phyloP scores from a whole-genome alignment of 2,888 invertebrate genomes.

The Globia sparganii region DNA sequence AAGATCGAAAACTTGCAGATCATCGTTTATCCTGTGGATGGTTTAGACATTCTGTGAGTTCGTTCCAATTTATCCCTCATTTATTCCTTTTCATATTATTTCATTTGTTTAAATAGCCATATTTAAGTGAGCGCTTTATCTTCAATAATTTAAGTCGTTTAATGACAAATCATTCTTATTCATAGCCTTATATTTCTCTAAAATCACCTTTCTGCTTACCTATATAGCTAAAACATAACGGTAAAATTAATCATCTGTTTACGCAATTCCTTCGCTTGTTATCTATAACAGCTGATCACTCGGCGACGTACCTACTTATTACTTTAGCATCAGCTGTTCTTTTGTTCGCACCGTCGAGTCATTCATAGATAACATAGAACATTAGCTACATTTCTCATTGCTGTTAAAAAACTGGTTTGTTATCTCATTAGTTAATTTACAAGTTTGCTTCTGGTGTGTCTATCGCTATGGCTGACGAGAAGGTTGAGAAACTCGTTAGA shows the following conservation, averaged over 20 bases:
- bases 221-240: background rate
- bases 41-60: background rate
- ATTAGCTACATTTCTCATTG: background rate
- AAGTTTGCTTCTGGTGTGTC: background rate
- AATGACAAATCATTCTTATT: background rate
- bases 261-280: background rate
- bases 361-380: background rate
- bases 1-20: background rate
- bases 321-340: no score
- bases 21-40: background rate
- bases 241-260: background rate
- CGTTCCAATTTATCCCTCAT: background rate
- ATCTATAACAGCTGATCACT: background rate
- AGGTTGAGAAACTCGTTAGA: background rate
- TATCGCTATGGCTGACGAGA: background rate
- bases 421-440: background rate
- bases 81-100: background rate
- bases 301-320: no score
- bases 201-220: background rate
- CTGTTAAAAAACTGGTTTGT: background rate
- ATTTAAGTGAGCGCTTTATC: slow-evolving; percentile 4
- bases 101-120: background rate
- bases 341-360: background rate
- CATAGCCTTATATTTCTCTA: background rate
- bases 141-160: background rate